Evolutionary conservation across 2,113 vertebrate genomes (phyloP).

Genomic region (Pachypanchax playfairii): DNA sequence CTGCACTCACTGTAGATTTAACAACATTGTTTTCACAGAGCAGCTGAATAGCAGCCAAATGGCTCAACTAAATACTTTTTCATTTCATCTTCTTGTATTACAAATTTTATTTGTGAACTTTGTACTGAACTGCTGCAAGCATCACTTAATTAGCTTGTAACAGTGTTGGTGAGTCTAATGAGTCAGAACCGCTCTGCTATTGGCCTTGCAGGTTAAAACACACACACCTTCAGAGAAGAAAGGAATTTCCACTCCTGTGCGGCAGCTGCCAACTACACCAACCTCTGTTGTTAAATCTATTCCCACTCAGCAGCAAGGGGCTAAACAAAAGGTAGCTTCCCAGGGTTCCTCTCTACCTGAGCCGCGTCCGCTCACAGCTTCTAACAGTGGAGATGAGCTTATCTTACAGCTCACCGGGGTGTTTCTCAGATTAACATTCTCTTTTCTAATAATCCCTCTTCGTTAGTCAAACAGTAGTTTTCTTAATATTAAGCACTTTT

Average conservation of each 20-base stretch:
- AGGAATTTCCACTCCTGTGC: slow-evolving; percentile 43
- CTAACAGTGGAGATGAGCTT: slow-evolving; percentile 12
- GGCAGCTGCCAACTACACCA: slow-evolving; percentile 42
- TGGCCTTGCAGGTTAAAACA: slow-evolving; percentile 69
- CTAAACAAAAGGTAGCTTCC: slow-evolving; percentile 71
- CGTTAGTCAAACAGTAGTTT: background rate
- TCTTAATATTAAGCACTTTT: slow-evolving; percentile 10
- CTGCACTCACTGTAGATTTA: no score
- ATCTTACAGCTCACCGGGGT: background rate
- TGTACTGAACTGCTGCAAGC: background rate
- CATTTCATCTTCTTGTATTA: background rate
- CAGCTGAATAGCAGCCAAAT: background rate
- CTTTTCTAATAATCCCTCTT: slow-evolving; percentile 1
- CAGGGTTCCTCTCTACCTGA: slow-evolving; percentile 6
- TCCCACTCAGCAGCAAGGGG: slow-evolving; percentile 41
- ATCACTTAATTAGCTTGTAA: background rate
- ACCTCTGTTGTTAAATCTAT: slow-evolving; percentile 46
- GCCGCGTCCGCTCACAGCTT: slow-evolving; percentile 26
- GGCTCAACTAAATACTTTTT: no score
- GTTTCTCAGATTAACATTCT: background rate
- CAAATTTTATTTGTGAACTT: background rate
- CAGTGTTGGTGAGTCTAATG: background rate
- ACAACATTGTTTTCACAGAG: background rate
- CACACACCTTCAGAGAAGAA: slow-evolving; percentile 61
- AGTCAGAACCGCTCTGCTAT: slow-evolving; percentile 58